Percentiles rank a stretch among this genome's conserved stretches.
Conservation (phyloP, 2,797 vertebrate genomes). For the Garrulus glandarius region DNA sequence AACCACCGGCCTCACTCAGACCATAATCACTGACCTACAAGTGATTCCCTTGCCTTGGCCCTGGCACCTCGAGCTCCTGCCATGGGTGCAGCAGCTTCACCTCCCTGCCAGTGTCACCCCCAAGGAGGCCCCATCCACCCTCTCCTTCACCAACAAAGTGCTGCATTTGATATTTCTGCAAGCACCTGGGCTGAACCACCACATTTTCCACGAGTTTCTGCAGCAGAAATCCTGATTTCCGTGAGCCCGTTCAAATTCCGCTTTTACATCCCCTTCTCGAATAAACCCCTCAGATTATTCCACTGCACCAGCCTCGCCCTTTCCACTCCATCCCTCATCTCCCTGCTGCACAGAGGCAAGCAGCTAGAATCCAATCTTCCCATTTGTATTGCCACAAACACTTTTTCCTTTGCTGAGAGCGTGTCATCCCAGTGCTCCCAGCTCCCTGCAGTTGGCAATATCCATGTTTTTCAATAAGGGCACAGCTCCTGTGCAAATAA, state of each 20-base stretch:
- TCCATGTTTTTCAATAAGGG: neutral
- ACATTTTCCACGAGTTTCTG: neutral
- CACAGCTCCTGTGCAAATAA: neutral
- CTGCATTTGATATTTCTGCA: neutral
- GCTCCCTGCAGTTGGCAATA: neutral
- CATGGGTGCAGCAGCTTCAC: fast-evolving
- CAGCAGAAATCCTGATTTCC: neutral
- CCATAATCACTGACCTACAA: neutral
- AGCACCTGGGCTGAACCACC: neutral
- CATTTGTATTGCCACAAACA: neutral
- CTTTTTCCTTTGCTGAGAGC: neutral
- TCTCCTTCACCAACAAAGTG: fast-evolving
- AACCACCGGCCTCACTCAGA: fast-evolving
- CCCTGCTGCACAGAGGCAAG: neutral
- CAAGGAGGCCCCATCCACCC: fast-evolving
- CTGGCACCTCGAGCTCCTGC: fast-evolving
- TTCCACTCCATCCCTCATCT: neutral
- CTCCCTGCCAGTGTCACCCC: neutral
- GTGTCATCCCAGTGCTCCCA: neutral
- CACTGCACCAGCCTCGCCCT: neutral
- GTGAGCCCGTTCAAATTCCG: fast-evolving
- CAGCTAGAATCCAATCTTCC: neutral
- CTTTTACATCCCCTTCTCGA: neutral
- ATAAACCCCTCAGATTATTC: neutral
- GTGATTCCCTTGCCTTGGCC: neutral